Evolutionary conservation across 2,113 vertebrate species (phyloP), one percentile per base, ranked within the genome.

Genomic region (Entelurus aequoreus): DNA sequence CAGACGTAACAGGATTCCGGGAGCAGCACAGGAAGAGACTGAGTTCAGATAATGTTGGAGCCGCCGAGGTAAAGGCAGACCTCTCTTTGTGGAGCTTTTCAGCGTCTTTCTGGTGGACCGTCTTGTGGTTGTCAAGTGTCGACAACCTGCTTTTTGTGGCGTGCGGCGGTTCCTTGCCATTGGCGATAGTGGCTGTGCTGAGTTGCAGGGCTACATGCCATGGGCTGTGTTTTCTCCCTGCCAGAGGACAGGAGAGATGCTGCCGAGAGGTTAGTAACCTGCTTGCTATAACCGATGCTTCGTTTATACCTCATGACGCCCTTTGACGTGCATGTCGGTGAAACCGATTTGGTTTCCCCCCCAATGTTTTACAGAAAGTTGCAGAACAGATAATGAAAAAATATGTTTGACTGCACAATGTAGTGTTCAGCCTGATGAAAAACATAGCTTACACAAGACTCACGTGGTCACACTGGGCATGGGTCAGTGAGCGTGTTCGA

Each of bases 141-240:
- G 72, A 69, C 63, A n/a, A 77, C 60, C 81, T 62, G 68, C 65
- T 70, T 71, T 28, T 83, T 76, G 71, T 81, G 56, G 84, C 72
- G 49, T 3, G 74, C 69, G 76, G 72, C 40, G 47, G 64, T 68
- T 67, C 64, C 68, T 77, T 59, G 83, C 79, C 73, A 69, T 66
- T 57, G 28, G 70, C 64, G 77, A 73, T 81, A 58, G 74, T 70
- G 71, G 78, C 71, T 77, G 63, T 58, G 53, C 65, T 61, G 76
- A 71, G 73, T 72, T 65, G 71, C 68, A 81, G 74, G 81, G 73
- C 76, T 80, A 72, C 73, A 66, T 75, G 86, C 75, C 83, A 92
- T 98, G 96, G 97, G 97, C 78, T 99, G 96, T 2, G 68, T 87
- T 8, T 95, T 90, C 87, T 95, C 94, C 0, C 86, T 90, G 73